Conservation (phyloP, 1,140 invertebrate species). For the Luehdorfia chinensis region DNA sequence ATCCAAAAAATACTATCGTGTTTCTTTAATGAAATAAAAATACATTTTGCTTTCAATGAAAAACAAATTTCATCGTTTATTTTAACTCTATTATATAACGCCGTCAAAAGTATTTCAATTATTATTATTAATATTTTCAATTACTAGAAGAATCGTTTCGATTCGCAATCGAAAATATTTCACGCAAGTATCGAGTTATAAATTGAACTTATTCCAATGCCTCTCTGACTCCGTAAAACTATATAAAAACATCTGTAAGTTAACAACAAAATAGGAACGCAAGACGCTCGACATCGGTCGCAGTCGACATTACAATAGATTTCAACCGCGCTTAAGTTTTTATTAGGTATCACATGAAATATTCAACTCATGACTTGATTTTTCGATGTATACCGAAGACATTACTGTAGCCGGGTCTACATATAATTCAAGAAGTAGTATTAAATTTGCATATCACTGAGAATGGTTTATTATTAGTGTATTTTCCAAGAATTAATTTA, state of each 20-base stretch:
- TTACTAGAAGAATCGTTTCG: too few species aligned
- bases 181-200: not conserved
- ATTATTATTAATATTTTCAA: too few species aligned
- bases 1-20: not conserved
- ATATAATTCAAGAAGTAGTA: not conserved
- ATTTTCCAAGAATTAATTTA: not conserved
- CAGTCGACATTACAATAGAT: too few species aligned
- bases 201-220: not conserved
- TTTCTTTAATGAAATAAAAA: not conserved
- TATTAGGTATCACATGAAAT: not conserved
- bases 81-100: too few species aligned
- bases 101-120: too few species aligned
- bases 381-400: not conserved
- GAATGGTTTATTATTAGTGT: not conserved
- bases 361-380: not conserved
- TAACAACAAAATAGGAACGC: not conserved
- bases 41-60: not conserved
- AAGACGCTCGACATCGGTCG: not conserved
- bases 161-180: too few species aligned
- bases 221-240: not conserved
- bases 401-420: not conserved
- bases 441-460: not conserved
- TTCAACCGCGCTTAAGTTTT: too few species aligned
- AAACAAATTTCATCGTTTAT: too few species aligned
- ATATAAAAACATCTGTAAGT: not conserved